Base-by-base conservation (phyloP, 2,113 vertebrate genomes). In the Pterocles burchelli region DNA sequence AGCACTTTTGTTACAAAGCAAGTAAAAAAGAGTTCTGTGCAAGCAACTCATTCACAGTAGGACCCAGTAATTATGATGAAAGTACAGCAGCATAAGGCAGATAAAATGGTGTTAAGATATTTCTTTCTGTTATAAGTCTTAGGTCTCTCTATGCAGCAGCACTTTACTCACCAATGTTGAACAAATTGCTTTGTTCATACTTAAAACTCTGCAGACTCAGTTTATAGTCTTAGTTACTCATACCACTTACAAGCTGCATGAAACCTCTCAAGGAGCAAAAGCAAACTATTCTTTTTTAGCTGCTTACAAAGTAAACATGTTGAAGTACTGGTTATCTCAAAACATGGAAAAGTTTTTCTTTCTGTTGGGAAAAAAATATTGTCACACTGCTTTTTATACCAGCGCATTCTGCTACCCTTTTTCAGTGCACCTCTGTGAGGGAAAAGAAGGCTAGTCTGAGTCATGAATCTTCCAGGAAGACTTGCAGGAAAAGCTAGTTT, bases 131-230 rank as follows among this genome's bases (percentile, higher is more conserved):
- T 93, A 45, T 31, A 55, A 93, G 18, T 66, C 76, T 75, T 78
- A 74, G 59, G 57, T 76, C 38, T 85, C 43, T 90, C 13, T 45
- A 43, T 65, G 55, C 81, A 88, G 70, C 70, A 77, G 68, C 65
- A 86, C 25, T 93, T 95, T 74, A 75, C 18, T 90, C 59, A 82
- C 33, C 49, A 34, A 1, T 66, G 84, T 85, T 84, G 71, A 93
- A 88, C 41, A 91, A 97, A 94, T 68, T 88, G 72, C 90, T 85
- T 92, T 70, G 34, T 77, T 95, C 52, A 43, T 85, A 58, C 62
- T 87, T 91, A 78, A 92, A 71, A 34, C 34, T 61, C 38, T 13
- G 0, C 36, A 94, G 76, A 89, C 31, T 45, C 54, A n/a, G 48
- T 20, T 93, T 84, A n/a, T 10, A 87, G 25, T 46, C 85, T 61